These are phyloP conservation scores for Thymelicus acteon DNA, from an alignment of 2,888 invertebrate genomes.

Conservation along the genomic window DNA sequence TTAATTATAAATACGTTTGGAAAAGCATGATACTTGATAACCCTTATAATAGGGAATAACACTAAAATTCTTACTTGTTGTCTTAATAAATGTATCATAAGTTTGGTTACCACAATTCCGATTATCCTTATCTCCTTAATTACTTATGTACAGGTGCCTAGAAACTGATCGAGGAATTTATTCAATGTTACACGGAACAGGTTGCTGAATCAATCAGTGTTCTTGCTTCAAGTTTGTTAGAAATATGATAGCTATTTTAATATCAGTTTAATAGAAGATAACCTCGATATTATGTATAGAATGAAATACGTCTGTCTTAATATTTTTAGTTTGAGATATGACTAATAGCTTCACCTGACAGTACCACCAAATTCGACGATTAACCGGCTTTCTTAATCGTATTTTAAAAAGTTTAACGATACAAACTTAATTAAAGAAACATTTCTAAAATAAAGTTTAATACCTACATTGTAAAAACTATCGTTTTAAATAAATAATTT, in stretches of 20 bases:
- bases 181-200: conserved; percentile 35
- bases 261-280: conserved; percentile 33
- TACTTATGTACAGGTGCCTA: conserved; percentile 35
- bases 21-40: no score
- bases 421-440: no score
- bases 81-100: not conserved
- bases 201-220: conserved; percentile 36
- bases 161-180: conserved; percentile 38
- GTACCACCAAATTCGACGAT: no score
- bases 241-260: conserved; percentile 38
- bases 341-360: no score
- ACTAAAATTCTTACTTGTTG: not conserved
- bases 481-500: no score
- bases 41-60: no score
- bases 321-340: not conserved
- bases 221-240: conserved; percentile 34
- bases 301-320: conserved; percentile 2
- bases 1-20: no score
- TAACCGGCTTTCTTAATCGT: no score
- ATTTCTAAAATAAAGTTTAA: no score
- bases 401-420: no score
- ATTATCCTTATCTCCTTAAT: conserved; percentile 37
- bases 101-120: conserved; percentile 19
- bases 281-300: conserved; percentile 12
- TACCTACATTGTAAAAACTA: no score